Conservation (phyloP, 92 coral and sea anemone species). For the Parazoanthus atlanticus region DNA sequence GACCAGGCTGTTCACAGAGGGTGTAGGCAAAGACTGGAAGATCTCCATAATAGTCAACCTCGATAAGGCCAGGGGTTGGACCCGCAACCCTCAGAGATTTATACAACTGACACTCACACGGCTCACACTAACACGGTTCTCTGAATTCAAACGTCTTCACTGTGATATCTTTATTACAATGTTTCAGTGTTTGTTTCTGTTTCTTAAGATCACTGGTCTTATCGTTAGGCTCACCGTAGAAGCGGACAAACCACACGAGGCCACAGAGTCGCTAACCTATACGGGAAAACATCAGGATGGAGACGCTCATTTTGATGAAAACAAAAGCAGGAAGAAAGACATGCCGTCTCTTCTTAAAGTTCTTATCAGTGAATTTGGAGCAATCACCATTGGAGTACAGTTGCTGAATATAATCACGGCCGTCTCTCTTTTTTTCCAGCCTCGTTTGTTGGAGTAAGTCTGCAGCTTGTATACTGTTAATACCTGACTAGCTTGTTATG, state of each 20-base stretch:
- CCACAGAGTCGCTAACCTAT: not conserved
- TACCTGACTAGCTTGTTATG: no score
- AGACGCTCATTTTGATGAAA: not conserved
- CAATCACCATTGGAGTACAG: not conserved
- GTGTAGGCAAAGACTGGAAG: not conserved
- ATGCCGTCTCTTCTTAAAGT: not conserved
- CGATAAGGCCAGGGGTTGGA: not conserved
- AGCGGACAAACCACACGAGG: not conserved
- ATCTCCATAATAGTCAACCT: not conserved
- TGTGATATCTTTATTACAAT: not conserved
- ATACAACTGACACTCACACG: not conserved
- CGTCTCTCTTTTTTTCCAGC: slow-evolving; percentile 31
- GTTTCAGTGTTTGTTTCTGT: not conserved
- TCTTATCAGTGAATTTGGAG: slow-evolving; percentile 9
- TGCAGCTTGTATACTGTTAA: no score
- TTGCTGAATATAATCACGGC: slow-evolving; percentile 7
- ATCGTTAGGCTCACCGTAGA: not conserved
- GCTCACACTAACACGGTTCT: not conserved
- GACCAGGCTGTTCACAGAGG: not conserved
- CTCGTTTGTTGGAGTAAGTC: slow-evolving; percentile 41
- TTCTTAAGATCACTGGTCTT: not conserved
- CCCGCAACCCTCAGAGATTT: not conserved
- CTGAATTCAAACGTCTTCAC: not conserved
- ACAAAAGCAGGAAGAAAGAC: not conserved
- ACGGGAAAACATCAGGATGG: not conserved